Base-by-base conservation (phyloP, 2,113 vertebrate genomes). In the Hypomesus transpacificus region DNA sequence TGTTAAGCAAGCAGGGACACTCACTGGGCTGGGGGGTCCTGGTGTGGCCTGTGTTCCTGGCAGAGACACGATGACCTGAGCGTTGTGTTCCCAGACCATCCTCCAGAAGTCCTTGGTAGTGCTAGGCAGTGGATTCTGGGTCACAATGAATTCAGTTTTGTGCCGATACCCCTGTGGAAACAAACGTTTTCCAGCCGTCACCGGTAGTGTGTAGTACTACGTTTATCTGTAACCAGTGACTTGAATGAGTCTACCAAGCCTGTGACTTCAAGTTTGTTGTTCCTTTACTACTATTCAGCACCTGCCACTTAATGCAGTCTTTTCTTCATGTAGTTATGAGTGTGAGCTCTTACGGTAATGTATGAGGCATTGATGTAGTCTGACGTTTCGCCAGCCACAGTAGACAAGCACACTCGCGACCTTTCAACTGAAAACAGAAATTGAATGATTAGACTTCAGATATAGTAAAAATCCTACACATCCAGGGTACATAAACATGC, bases 41-140 rank as follows among this genome's bases (percentile, higher is more conserved):
- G 53, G 8, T 54, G 53, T 54, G 34, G 28, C 31, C 69, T 17
- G 62, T 26, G 87, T 90, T 50, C 94, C 94, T 57, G 88, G 93
- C 81, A 99, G 93, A 75, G 97, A 96, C 61, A 99, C 92, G 24
- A 99, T 92, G 71, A 96, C 80, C 75, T 95, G 95, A 57, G 91
- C 88, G 6, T 96, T 98, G 78, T 97, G 95, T 71, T 98, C 96
- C 97, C 96, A 98, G 71, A 98, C 93, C 96, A 98, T 98, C 81
- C 90, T 95, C 97, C 97, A 99, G 87, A 98, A 98, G 87, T 98
- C 96, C 79, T 94, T 95, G 68, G 94, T 91, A 54, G 97, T 98
- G 60, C 90, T 92, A 7, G 94, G 91, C 75, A 99, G 89, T 13
- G 97, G 96, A 84, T 95, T 94, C 76, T 98, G 97, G 71, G 97